Evolutionary conservation across 2,113 vertebrate genomes (phyloP).

Genomic region (Nannobrachium achirus): DNA sequence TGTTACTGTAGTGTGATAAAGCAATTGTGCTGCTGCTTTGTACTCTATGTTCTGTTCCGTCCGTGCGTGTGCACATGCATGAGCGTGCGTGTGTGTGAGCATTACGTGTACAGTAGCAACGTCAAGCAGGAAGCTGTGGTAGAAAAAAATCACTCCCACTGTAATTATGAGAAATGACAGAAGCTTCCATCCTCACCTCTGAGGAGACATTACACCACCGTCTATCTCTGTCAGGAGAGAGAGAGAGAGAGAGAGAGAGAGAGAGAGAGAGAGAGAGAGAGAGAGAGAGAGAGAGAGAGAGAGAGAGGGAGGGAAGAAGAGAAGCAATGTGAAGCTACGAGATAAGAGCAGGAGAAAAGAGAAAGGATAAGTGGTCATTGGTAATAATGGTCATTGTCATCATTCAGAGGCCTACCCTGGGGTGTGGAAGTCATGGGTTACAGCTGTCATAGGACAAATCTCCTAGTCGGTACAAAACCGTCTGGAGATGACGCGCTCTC

Average conservation of each 20-base stretch:
- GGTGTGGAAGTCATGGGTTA: no score
- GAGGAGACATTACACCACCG: constrained; percentile 59
- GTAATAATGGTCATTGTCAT: neutral
- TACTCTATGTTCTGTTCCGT: no score
- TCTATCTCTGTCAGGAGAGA: constrained; percentile 26
- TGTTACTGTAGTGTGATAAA: no score
- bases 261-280: constrained; percentile 40
- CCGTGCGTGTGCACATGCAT: constrained; percentile 3
- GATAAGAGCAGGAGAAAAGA: neutral
- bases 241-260: constrained; percentile 13
- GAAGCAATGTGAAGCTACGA: neutral
- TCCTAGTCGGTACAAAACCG: no score
- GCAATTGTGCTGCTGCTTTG: no score
- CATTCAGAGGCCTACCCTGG: no score
- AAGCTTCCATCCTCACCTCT: constrained; percentile 39
- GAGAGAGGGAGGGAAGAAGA: neutral
- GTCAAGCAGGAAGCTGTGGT: constrained; percentile 65
- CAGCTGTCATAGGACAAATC: no score
- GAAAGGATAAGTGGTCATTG: constrained; percentile 44
- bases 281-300: constrained; percentile 14
- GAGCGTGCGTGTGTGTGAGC: neutral
- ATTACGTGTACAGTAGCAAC: constrained; percentile 49
- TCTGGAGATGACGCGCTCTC: no score
- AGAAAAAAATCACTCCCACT: constrained; percentile 49
- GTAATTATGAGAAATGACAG: constrained; percentile 71